Evolutionary conservation across 2,888 invertebrate genomes (phyloP), one percentile per base, ranked within the genome.

Genomic region (Euclidia mi): DNA sequence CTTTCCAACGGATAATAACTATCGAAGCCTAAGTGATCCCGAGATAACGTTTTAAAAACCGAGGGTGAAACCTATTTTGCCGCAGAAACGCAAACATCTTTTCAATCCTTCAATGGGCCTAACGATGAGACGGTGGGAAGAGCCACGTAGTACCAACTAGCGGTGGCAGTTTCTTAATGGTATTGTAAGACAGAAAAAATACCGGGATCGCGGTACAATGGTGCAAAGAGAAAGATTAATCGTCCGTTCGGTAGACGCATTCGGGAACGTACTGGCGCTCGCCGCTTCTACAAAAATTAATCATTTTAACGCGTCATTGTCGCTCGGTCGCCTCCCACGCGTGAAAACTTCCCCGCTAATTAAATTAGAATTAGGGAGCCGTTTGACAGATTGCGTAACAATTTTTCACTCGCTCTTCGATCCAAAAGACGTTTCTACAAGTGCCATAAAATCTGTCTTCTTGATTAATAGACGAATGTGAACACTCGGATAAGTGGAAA

Each of bases 291-390:
- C 83, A 91, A 90, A 90, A 91, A 94, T 94, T 93, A 93, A 94
- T 94, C 94, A 94, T 94, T 89, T 91, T 89, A 92, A 90, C 91
- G 83, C 91, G 89, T 90, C 90, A 92, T 92, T 94, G 93, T 94
- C 89, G 87, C 75, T 81, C 83, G 83, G 77, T 77, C 79, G 75
- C 79, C 86, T 86, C 89, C 88, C 88, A 88, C 90, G 90, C 88
- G 89, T 85, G 86, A 84, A 90, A 89, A 87, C 84, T 79, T 80
- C 88, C 82, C 72, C 87, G 85, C 92, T 92, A 93, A 94, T 93
- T 93, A 92, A 91, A 93, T 89, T 87, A 89, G 87, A 91, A 93
- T 94, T 92, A 94, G 88, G 88, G 87, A 78, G 81, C 83, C 81
- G 75, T 89, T 91, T 92, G 93, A 94, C 91, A 88, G 90, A 91